phyloP scores from a whole-genome alignment of 1,140 invertebrate species.

The Pachypeltis micranthus region DNA sequence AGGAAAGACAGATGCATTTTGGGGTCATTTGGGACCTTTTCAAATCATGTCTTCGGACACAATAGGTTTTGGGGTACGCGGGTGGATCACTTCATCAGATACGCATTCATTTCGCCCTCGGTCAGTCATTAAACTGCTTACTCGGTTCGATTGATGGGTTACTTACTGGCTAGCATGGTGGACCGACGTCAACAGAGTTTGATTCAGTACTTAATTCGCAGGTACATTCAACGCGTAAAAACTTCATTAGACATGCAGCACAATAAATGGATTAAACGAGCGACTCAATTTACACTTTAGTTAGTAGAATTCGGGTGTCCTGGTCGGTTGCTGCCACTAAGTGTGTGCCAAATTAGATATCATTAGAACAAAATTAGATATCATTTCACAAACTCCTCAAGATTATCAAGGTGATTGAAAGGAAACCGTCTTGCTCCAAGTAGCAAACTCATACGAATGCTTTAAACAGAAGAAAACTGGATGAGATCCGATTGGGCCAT shows the following conservation, averaged over 20 bases:
- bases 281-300: neutral
- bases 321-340: too few species aligned
- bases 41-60: conserved; percentile 30
- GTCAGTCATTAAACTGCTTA: neutral
- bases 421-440: too few species aligned
- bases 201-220: neutral
- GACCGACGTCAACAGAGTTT: neutral
- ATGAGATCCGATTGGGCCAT: too few species aligned
- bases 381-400: too few species aligned
- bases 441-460: too few species aligned
- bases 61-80: conserved; percentile 24
- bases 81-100: conserved; percentile 27
- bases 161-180: neutral
- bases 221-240: neutral
- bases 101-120: conserved; percentile 24
- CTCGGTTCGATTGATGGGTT: conserved; percentile 12
- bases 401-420: too few species aligned
- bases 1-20: conserved; percentile 25
- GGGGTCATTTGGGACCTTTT: conserved; percentile 32
- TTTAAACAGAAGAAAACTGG: too few species aligned
- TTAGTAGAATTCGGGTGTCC: too few species aligned
- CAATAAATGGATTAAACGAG: conserved; percentile 3
- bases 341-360: too few species aligned
- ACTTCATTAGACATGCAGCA: neutral
- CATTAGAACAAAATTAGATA: too few species aligned